A percentile compares a stretch with the other conserved stretches of the same genome.
phyloP scores from a whole-genome alignment of 2,797 vertebrate species.

The Poecilia wingei region DNA sequence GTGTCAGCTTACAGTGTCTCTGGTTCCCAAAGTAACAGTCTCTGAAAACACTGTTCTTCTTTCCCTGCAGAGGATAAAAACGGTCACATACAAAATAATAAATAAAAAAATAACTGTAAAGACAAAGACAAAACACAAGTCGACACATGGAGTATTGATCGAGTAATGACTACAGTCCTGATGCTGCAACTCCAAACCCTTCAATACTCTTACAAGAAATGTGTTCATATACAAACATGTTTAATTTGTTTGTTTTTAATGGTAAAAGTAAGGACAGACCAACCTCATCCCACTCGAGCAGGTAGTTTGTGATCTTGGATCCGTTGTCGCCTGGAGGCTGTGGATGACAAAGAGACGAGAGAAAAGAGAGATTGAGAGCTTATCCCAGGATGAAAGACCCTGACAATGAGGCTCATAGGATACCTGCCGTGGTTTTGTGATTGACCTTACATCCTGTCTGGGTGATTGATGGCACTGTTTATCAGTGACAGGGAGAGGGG shows the following conservation, averaged over 20 bases:
- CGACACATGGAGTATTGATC: not conserved
- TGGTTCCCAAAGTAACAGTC: slow-evolving; percentile 95
- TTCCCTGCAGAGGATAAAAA: slow-evolving; percentile 82
- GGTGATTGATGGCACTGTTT: slow-evolving; percentile 38
- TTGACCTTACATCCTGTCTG: slow-evolving; percentile 48
- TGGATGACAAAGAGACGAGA: slow-evolving; percentile 31
- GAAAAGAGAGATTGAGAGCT: slow-evolving; percentile 58
- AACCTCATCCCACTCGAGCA: slow-evolving; percentile 98
- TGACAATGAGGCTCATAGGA: slow-evolving; percentile 46
- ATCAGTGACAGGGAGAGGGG: slow-evolving; percentile 33
- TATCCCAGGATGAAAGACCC: slow-evolving; percentile 38
- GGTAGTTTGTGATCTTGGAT: slow-evolving; percentile 98
- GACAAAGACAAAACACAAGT: not conserved
- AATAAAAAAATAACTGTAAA: not conserved
- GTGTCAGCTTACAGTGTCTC: slow-evolving; percentile 92
- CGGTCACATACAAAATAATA: not conserved
- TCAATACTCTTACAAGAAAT: not conserved
- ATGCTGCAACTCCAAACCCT: not conserved
- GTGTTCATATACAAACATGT: not conserved
- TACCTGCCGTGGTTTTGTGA: slow-evolving; percentile 42
- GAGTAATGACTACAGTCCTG: not conserved
- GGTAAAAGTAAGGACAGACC: slow-evolving; percentile 34
- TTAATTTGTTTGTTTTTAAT: not conserved
- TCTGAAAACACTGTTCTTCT: slow-evolving; percentile 94
- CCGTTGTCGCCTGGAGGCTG: slow-evolving; percentile 95